Evolutionary conservation across 2,888 invertebrate species (phyloP), one percentile per base, ranked within the genome.

Genomic region (Andrena minutula): DNA sequence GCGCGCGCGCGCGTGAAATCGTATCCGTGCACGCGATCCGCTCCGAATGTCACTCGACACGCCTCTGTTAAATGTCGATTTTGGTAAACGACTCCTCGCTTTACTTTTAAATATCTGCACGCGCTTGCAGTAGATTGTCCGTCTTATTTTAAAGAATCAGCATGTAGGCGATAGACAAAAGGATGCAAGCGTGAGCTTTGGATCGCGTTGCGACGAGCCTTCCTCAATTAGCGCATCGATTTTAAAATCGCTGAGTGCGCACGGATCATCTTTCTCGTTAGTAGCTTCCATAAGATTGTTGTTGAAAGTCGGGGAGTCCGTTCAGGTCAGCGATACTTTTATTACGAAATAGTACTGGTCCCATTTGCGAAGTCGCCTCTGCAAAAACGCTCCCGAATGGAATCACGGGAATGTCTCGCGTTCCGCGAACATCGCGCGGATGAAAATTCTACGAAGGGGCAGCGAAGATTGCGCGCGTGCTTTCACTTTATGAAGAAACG

Each of bases 391-490:
- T 12, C 12, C 26, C 60, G 26, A 56, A 56, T 12, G 23, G 23
- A 23, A 56, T 20, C 56, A 4, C 56, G 10, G 56, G 56, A 56
- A 82, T 65, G 72, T 47, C 63, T 56, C 5, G 12, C 28, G 58
- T 82, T 71, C 75, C 58, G 61, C 51, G 75, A 75, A 82, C 26
- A 68, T 82, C 77, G 41, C 68, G 51, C 58, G 79, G 75, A 75
- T 75, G 73, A 83, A 83, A 79, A 83, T 83, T 83, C 83, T 41
- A 65, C 72, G 79, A 84, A 84, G 79, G 69, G 72, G 73, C 61
- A 69, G 75, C 68, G 30, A 71, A 63, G 83, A 74, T 78, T 74
- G 74, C 51, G 47, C 71, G 64, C 79, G 72, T 84, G 75, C 72
- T 84, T 84, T 79, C 79, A 78, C 83, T 83, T 83, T 49, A 76